Evolutionary conservation across 92 coral and sea anemone species (phyloP).

Genomic region (Siderastrea siderea): DNA sequence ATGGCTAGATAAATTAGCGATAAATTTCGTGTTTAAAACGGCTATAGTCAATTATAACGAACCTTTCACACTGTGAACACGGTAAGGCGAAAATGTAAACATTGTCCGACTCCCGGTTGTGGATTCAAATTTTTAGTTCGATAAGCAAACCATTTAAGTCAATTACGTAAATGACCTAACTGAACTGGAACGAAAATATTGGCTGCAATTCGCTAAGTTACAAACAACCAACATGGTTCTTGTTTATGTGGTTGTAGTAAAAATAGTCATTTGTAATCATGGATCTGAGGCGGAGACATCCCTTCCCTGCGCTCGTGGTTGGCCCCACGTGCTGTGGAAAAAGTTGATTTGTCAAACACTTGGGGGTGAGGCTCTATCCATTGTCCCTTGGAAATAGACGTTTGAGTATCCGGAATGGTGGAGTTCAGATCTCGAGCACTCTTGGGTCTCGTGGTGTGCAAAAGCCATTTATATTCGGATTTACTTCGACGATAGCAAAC

Average conservation of each 20-base stretch:
- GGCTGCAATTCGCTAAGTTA: constrained; percentile 40
- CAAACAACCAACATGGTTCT: constrained; percentile 32
- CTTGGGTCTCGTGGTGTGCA: neutral
- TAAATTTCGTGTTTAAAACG: neutral
- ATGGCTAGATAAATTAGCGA: neutral
- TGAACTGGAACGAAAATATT: neutral
- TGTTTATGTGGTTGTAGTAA: constrained; percentile 12
- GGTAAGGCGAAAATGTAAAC: neutral
- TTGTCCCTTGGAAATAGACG: no score
- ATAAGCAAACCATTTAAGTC: neutral
- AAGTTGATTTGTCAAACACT: neutral
- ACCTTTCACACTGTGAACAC: neutral
- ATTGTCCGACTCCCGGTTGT: constrained; percentile 9
- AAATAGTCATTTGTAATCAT: neutral
- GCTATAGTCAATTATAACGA: neutral
- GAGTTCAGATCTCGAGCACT: neutral
- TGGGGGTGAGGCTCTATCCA: neutral
- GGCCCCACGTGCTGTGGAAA: constrained; percentile 52
- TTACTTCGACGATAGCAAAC: neutral
- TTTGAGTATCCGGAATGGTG: neutral
- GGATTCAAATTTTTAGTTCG: constrained; percentile 12
- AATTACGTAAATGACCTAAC: neutral
- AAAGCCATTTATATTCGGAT: constrained; percentile 16
- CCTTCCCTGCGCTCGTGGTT: constrained; percentile 22
- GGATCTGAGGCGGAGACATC: constrained; percentile 37